A percentile compares a stretch with the other conserved stretches of the same genome.
phyloP scores from a whole-genome alignment of 2,113 vertebrate species.

The Galemys pyrenaicus region DNA sequence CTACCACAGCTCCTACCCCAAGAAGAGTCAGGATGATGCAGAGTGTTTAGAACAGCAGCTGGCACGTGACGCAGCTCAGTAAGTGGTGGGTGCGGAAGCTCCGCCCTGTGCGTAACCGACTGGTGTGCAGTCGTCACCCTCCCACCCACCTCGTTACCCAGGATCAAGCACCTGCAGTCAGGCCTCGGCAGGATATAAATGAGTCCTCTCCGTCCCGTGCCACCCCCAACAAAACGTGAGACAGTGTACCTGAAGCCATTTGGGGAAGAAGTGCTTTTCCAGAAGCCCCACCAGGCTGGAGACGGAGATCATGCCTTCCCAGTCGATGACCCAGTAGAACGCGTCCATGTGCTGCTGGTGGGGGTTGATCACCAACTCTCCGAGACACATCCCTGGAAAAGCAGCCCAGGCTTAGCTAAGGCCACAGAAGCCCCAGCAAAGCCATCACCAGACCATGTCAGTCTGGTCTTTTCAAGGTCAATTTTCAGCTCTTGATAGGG shows the following conservation, averaged over 20 bases:
- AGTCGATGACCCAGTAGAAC: constrained; percentile 97
- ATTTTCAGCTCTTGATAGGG: background rate
- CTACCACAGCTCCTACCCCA: background rate
- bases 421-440: background rate
- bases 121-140: too few relatives aligned
- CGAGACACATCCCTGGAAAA: constrained; percentile 92
- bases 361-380: constrained; percentile 95
- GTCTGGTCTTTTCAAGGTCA: background rate
- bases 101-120: too few relatives aligned
- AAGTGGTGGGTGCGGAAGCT: background rate
- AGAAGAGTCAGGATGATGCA: background rate
- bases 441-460: fast-evolving
- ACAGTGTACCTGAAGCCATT: constrained; percentile 95
- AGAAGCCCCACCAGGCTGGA: constrained; percentile 95
- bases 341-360: constrained; percentile 99
- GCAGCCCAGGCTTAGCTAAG: background rate
- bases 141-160: background rate
- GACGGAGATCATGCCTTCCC: constrained; percentile 98
- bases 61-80: background rate
- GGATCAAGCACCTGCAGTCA: background rate
- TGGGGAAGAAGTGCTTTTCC: constrained; percentile 98
- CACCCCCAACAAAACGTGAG: background rate
- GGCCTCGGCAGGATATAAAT: background rate
- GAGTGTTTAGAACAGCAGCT: background rate
- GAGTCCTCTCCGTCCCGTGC: too few relatives aligned